These are phyloP conservation scores for Telmatherina bonti DNA, from an alignment of 2,797 vertebrate species.

Conservation along the genomic window DNA sequence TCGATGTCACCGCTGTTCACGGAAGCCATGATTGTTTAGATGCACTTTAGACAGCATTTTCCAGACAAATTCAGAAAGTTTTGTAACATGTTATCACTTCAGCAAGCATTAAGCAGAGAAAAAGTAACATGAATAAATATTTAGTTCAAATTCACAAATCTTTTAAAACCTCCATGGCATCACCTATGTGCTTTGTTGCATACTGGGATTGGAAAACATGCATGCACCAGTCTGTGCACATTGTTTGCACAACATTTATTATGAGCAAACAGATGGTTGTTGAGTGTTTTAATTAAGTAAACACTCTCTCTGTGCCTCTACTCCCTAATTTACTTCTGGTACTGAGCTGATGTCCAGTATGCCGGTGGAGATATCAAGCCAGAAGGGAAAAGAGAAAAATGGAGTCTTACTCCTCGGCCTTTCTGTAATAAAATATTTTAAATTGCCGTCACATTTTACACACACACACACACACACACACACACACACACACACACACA, in stretches of 20 bases:
- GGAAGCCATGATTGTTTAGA: constrained; percentile 53
- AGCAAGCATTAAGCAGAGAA: constrained; percentile 22
- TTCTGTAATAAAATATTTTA: constrained; percentile 23
- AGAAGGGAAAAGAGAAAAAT: constrained; percentile 5
- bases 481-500: no score
- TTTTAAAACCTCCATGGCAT: constrained; percentile 7
- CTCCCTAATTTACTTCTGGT: constrained; percentile 63
- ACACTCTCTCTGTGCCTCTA: constrained; percentile 50
- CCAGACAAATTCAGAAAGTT: constrained; percentile 52
- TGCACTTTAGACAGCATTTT: constrained; percentile 58
- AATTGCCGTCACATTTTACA: constrained; percentile 15
- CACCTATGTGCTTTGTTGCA: constrained; percentile 30
- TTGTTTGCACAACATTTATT: constrained; percentile 61
- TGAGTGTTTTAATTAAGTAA: constrained; percentile 76
- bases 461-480: no score
- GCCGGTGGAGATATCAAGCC: constrained; percentile 42
- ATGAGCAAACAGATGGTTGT: constrained; percentile 74
- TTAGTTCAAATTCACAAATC: constrained; percentile 35
- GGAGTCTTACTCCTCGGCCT: constrained; percentile 15
- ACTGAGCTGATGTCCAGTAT: constrained; percentile 56
- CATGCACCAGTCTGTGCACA: constrained; percentile 17
- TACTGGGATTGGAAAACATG: constrained; percentile 43
- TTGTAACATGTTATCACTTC: constrained; percentile 52
- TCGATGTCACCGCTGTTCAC: constrained; percentile 64
- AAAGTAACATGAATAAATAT: constrained; percentile 11